Percentiles rank a stretch among this genome's conserved stretches.
Conservation (phyloP, 2,888 invertebrate genomes). For the Xanthorhoe spadicearia region DNA sequence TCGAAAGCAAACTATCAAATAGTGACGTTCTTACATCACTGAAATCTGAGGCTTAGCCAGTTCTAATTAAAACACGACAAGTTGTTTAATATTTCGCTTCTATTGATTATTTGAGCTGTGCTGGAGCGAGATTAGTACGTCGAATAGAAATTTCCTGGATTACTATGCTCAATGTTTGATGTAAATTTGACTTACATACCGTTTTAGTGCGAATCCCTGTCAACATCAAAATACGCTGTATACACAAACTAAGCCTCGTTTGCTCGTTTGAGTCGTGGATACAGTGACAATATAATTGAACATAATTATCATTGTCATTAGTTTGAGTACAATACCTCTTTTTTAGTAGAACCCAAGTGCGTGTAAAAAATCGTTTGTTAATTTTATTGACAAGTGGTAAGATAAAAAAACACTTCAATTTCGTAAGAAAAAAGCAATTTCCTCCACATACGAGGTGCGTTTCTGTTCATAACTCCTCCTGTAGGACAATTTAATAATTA, state of each 20-base stretch:
- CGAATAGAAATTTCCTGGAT: conserved; percentile 34
- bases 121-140: conserved; percentile 23
- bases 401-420: too few relatives aligned
- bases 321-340: too few relatives aligned
- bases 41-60: conserved; percentile 43
- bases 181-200: conserved; percentile 25
- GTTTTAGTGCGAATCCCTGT: conserved; percentile 20
- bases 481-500: too few relatives aligned
- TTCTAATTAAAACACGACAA: conserved; percentile 27
- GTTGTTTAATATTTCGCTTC: conserved; percentile 20
- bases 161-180: conserved; percentile 26
- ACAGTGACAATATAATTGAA: neutral
- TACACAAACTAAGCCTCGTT: conserved; percentile 1
- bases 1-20: neutral
- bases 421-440: too few relatives aligned
- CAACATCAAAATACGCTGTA: conserved; percentile 1
- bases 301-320: neutral
- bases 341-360: too few relatives aligned
- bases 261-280: neutral
- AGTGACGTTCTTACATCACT: neutral
- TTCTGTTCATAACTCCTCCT: too few relatives aligned
- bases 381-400: too few relatives aligned
- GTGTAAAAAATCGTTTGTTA: too few relatives aligned
- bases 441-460: too few relatives aligned
- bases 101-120: conserved; percentile 37